Evolutionary conservation across 2,113 vertebrate genomes (phyloP).

Genomic region (Microcebus tavaratra): DNA sequence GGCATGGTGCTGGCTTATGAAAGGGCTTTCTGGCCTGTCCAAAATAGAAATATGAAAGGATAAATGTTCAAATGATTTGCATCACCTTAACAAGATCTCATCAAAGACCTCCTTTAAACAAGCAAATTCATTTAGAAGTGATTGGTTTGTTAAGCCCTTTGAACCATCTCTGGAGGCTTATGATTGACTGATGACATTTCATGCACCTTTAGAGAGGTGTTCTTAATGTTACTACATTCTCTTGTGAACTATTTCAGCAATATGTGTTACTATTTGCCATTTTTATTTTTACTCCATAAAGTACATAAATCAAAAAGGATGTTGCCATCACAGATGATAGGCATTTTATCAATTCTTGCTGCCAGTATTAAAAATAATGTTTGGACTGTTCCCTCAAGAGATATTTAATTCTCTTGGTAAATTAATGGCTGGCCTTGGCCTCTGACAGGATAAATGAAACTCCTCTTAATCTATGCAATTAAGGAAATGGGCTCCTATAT

Average conservation of each 20-base stretch:
- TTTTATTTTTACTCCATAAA: slow-evolving; percentile 63
- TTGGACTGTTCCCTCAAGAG: slow-evolving; percentile 8
- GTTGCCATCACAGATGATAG: slow-evolving; percentile 49
- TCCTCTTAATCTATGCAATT: slow-evolving; percentile 57
- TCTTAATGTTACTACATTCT: slow-evolving; percentile 29
- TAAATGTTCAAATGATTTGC: background rate
- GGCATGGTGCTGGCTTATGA: background rate
- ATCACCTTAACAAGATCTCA: slow-evolving; percentile 10
- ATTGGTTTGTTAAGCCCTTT: slow-evolving; percentile 11
- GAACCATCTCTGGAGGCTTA: background rate
- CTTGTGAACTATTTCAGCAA: slow-evolving; percentile 27
- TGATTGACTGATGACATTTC: slow-evolving; percentile 61
- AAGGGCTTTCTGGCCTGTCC: background rate
- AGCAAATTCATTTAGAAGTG: slow-evolving; percentile 35
- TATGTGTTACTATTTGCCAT: background rate
- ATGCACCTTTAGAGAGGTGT: background rate
- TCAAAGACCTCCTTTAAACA: slow-evolving; percentile 30
- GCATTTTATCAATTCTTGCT: slow-evolving; percentile 72
- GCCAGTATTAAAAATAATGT: slow-evolving; percentile 65
- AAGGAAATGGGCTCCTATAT: slow-evolving; percentile 37
- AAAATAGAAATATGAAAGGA: background rate
- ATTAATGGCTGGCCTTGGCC: slow-evolving; percentile 52
- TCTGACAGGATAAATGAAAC: slow-evolving; percentile 60
- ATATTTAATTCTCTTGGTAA: slow-evolving; percentile 66
- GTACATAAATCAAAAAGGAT: slow-evolving; percentile 65